Conservation (phyloP, 2,113 vertebrate genomes). For the Podiceps cristatus region DNA sequence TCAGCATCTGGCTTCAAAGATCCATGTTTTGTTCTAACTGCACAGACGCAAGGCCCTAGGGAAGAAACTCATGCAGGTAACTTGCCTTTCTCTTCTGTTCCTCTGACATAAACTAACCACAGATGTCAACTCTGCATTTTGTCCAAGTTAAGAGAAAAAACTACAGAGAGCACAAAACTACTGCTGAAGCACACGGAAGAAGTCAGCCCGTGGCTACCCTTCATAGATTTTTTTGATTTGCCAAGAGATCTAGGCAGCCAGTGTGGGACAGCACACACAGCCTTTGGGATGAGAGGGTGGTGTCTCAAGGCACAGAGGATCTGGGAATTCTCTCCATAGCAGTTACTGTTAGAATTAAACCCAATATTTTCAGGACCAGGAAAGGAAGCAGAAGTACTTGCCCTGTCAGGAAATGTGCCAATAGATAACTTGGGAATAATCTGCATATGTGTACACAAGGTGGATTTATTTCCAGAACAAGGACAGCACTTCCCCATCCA, state of each 20-base stretch:
- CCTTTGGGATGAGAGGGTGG: neutral
- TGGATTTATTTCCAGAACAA: neutral
- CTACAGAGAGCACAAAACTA: neutral
- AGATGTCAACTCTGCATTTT: neutral
- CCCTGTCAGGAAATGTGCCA: neutral
- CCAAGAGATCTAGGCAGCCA: neutral
- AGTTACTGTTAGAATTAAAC: neutral
- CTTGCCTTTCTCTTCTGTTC: neutral
- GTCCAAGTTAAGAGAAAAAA: neutral
- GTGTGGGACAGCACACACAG: neutral
- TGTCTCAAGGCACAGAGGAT: neutral
- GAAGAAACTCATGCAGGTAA: neutral
- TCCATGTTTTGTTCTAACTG: neutral
- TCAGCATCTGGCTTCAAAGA: neutral
- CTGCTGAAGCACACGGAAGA: neutral
- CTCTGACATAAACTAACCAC: neutral
- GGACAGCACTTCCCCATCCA: rapidly evolving
- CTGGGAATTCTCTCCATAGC: neutral
- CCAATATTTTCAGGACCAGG: neutral
- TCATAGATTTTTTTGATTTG: neutral
- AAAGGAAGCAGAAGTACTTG: neutral
- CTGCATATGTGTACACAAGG: neutral
- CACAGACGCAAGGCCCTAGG: neutral
- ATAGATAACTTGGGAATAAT: neutral
- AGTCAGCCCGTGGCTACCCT: neutral